phyloP scores from a whole-genome alignment of 1,140 invertebrate species.

The Plectus sambesii region DNA sequence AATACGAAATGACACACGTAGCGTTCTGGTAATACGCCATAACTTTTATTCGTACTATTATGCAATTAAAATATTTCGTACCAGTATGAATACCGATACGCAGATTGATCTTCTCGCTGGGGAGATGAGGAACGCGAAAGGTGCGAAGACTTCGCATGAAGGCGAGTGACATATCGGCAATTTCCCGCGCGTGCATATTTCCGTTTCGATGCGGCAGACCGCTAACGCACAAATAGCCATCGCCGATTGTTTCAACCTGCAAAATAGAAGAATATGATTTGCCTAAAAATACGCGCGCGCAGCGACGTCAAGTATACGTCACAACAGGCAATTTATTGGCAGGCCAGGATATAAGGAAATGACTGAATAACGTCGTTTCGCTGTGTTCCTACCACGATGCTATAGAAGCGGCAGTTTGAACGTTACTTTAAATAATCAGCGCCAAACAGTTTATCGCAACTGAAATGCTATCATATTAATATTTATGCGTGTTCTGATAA shows the following conservation, averaged over 20 bases:
- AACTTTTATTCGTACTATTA: too few relatives aligned
- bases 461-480: too few relatives aligned
- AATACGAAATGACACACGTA: too few relatives aligned
- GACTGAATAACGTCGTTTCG: too few relatives aligned
- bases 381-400: constrained; percentile 69
- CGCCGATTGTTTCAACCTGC: constrained; percentile 32
- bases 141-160: constrained; percentile 15
- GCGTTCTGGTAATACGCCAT: too few relatives aligned
- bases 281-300: constrained; percentile 86
- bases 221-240: constrained; percentile 56
- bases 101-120: constrained; percentile 67
- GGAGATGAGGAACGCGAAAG: constrained; percentile 47
- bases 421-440: constrained; percentile 41
- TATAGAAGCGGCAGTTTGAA: constrained; percentile 62
- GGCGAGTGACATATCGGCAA: constrained; percentile 47
- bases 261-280: constrained; percentile 52
- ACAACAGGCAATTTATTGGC: constrained; percentile 75
- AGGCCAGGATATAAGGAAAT: too few relatives aligned
- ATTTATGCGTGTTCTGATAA: too few relatives aligned
- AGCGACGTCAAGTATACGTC: constrained; percentile 83
- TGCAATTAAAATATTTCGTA: too few relatives aligned
- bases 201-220: constrained; percentile 54
- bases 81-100: constrained; percentile 53
- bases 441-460: constrained; percentile 43
- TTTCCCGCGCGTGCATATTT: constrained; percentile 52